These are phyloP conservation scores for Bos javanicus DNA, from an alignment of 2,113 vertebrate species.

Conservation along the genomic window DNA sequence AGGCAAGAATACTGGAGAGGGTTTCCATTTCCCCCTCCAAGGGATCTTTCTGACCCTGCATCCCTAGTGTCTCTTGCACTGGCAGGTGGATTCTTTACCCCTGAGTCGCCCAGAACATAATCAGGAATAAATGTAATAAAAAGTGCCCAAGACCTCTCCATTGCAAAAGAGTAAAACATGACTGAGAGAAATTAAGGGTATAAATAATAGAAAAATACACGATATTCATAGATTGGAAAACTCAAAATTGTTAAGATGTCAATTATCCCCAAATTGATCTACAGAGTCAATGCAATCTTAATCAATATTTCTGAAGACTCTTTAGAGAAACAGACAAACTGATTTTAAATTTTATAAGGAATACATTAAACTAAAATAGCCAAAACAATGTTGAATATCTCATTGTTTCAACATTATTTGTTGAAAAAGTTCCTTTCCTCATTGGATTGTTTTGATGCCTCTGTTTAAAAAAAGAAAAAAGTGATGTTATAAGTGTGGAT, in stretches of 20 bases:
- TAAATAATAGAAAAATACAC: neutral
- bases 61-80: neutral
- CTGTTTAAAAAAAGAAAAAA: neutral
- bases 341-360: neutral
- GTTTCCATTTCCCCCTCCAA: neutral
- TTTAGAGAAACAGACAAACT: neutral
- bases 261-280: neutral
- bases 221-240: neutral
- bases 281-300: neutral
- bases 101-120: neutral
- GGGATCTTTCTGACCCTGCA: neutral
- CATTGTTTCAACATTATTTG: neutral
- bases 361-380: neutral
- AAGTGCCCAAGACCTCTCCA: neutral
- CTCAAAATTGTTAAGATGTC: neutral
- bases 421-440: neutral
- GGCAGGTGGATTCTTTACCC: neutral
- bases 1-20: neutral
- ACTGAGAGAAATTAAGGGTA: neutral
- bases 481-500: neutral
- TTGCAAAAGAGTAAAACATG: neutral
- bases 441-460: neutral
- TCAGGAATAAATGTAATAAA: neutral
- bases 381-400: neutral
- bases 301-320: neutral